Evolutionary conservation across 2,888 invertebrate species (phyloP).

Genomic region (Drosophila kanekoi): DNA sequence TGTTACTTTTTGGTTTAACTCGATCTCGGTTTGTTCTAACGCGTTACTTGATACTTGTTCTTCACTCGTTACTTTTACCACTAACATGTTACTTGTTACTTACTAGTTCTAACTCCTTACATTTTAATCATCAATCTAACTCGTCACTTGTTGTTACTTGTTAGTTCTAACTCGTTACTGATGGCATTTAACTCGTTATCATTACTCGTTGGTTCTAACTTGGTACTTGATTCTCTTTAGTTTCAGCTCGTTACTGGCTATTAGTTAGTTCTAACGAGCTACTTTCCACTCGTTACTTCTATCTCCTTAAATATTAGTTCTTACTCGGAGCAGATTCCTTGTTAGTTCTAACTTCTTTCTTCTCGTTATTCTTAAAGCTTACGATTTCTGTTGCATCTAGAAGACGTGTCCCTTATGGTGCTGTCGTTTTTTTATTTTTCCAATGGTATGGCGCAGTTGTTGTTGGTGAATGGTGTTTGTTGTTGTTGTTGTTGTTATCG

Average conservation of each 20-base stretch:
- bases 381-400: slow-evolving; percentile 20
- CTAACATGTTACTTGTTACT: neutral
- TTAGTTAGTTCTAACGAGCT: neutral
- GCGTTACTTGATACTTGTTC: neutral
- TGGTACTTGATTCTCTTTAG: neutral
- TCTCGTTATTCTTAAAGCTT: slow-evolving; percentile 10
- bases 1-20: neutral
- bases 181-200: neutral
- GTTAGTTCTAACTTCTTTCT: slow-evolving; percentile 6
- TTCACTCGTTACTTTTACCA: no score
- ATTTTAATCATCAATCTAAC: neutral
- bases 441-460: slow-evolving; percentile 82
- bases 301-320: neutral
- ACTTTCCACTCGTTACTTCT: slow-evolving; percentile 2
- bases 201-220: neutral
- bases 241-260: neutral
- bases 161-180: neutral
- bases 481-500: slow-evolving; percentile 45
- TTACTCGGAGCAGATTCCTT: no score
- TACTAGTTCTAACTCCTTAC: neutral
- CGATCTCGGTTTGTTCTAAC: neutral
- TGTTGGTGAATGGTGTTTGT: slow-evolving; percentile 51
- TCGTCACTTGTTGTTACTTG: neutral
- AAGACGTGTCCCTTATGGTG: slow-evolving; percentile 34
- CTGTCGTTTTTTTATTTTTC: slow-evolving; percentile 63